phyloP scores from a whole-genome alignment of 2,888 invertebrate genomes.

The Vesta saturnalis region DNA sequence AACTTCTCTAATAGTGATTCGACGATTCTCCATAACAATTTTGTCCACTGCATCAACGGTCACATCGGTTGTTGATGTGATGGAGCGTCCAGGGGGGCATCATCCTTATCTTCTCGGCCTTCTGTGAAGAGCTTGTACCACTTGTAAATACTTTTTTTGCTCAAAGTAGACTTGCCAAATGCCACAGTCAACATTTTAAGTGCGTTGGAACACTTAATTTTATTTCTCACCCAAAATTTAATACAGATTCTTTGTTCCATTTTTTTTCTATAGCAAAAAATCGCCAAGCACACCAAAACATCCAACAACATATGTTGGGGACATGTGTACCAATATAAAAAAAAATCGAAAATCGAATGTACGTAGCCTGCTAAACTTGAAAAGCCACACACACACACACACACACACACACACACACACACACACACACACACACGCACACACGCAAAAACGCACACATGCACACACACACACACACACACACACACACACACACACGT shows the following conservation, averaged over 20 bases:
- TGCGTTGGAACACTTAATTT: neutral
- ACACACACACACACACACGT: no score
- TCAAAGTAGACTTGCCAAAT: neutral
- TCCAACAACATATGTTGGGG: no score
- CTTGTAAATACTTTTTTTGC: slow-evolving; percentile 22
- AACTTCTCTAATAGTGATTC: slow-evolving; percentile 35
- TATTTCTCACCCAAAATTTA: neutral
- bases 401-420: no score
- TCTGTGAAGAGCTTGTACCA: slow-evolving; percentile 35
- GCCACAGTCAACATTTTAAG: neutral
- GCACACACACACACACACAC: no score
- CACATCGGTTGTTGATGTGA: slow-evolving; percentile 48
- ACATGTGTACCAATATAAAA: no score
- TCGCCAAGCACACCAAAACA: neutral
- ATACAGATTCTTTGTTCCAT: neutral
- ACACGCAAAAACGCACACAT: no score
- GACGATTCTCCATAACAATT: slow-evolving; percentile 42
- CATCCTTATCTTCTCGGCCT: slow-evolving; percentile 34
- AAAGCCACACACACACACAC: no score
- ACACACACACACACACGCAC: no score
- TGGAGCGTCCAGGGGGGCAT: slow-evolving; percentile 35
- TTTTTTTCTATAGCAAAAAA: neutral
- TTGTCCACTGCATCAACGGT: slow-evolving; percentile 45
- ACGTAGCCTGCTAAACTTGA: no score
- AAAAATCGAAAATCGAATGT: no score